Base-by-base conservation (phyloP, 2,888 invertebrate species). In the Apoderus coryli region DNA sequence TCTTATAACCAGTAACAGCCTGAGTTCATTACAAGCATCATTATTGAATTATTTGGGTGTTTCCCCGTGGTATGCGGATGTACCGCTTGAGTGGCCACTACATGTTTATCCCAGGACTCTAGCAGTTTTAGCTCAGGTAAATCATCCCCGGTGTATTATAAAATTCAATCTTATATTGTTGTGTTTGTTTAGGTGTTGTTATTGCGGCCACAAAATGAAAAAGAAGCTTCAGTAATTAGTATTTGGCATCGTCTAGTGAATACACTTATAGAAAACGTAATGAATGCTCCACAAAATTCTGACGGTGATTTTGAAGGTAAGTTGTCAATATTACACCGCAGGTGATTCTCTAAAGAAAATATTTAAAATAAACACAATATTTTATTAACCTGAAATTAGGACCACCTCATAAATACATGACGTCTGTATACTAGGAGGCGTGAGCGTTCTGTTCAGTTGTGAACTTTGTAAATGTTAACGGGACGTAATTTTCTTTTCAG, bases 191-290 rank as follows among this genome's bases (percentile, higher is more conserved):
- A 69, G 59, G 77, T 86, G 48, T 61, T 92, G 16, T 57, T 92
- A 10, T 62, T 77, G 41, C 79, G 85, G 51, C 70, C 80, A 7
- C 77, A 81, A 35, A 74, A 78, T 27, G 88, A 89, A 47, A 82
- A 86, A 44, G 92, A 93, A 63, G 77, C 80, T 15, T 77, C 81
- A 14, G 88, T 90, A 42, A 75, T 90, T 22, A 77, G 80, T 29
- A 88, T 93, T 53, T 92, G 93, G 89, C 81, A 85, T 54, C 72
- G 86, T 50, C 65, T 92, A 10, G 74, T 93, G 6, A 81, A 82
- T 47, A 89, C 90, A 0, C 62, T 95, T 33, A 84, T 85, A 4
- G 84, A 86, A 50, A 85, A 81, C 45, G 82, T 90, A 5, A 60
- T 78, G 42, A 76, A 74, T 52, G 55, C 67, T 10, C 65, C 67